Evolutionary conservation across 1,140 invertebrate genomes (phyloP), one percentile per base, ranked within the genome.

Genomic region (Papilio machaon): DNA sequence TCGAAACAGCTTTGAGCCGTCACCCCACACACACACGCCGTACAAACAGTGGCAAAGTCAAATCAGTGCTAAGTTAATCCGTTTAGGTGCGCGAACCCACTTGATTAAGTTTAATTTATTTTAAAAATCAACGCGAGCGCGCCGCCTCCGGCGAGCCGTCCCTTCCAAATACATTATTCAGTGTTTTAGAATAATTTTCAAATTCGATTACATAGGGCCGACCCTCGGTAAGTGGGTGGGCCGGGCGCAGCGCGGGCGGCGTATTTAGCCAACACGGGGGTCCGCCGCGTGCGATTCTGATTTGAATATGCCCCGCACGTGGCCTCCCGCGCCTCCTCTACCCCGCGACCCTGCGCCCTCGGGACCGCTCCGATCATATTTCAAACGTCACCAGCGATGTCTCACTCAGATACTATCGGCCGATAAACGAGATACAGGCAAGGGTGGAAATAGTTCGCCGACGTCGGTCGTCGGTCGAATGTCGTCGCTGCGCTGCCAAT

Each of bases 171-270:
- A 94, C 93, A 94, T 94, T 94, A 94, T 94, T 94, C 92, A 94
- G 93, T 94, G 93, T 94, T 94, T 94, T 94, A 94, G 93, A 94
- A 94, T 94, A 94, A 94, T 94, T 94, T 94, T 94, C 93, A 94
- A 94, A 94, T 94, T 94, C 93, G 93, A 94, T 94, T 94, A 94
- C 93, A 94, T 94, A 94, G 93, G 92, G 86, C 90, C 91, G 92
- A 92, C 91, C 91, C 91, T 93, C 86, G 87, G 93, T 94, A 92
- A 94, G 93, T 94, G 93, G 93, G 93, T 92, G 93, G 93, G 93
- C 90, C 90, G 93, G 91, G 91, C 88, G 89, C 84, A 80, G 84
- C 80, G 87, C 89, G 88, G 91, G 90, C 89, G 91, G 91, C 88
- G 91, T 94, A 94, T 94, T 94, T 94, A 94, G 92, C 93, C 93